Conservation (phyloP, 2,888 invertebrate genomes). For the Odontocolon sp. region DNA sequence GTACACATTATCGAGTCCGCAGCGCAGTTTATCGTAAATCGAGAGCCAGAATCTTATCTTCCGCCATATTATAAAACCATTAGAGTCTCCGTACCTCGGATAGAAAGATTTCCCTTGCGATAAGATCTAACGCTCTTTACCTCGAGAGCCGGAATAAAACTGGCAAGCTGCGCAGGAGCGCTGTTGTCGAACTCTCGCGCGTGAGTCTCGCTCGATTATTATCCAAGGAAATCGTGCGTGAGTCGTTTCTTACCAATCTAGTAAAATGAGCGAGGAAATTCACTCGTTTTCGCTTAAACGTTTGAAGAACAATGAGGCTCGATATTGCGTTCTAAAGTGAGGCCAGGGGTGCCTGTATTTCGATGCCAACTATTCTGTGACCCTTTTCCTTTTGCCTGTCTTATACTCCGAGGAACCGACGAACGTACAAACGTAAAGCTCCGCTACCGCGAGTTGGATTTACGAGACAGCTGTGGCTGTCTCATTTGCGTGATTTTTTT, state of each 20-base stretch:
- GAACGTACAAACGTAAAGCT: neutral
- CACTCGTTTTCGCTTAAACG: constrained; percentile 29
- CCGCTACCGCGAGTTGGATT: too few species aligned
- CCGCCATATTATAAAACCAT: constrained; percentile 68
- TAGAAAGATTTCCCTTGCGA: constrained; percentile 62
- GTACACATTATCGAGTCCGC: neutral
- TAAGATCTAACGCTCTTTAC: constrained; percentile 58
- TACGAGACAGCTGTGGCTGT: constrained; percentile 7
- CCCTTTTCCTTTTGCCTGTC: neutral
- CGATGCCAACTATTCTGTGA: neutral
- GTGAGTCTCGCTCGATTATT: constrained; percentile 16
- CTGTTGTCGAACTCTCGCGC: neutral
- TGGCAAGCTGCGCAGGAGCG: constrained; percentile 25
- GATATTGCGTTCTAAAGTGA: neutral
- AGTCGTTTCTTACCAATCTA: constrained; percentile 25
- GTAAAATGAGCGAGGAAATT: constrained; percentile 26
- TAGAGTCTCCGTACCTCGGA: constrained; percentile 59
- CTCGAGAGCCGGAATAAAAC: constrained; percentile 38
- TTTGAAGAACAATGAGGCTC: constrained; percentile 35
- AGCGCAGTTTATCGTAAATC: constrained; percentile 59
- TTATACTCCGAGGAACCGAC: neutral
- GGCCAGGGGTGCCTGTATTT: neutral
- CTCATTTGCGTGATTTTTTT: constrained; percentile 5
- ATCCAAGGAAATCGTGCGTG: constrained; percentile 39
- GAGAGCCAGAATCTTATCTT: constrained; percentile 65